A percentile compares a stretch with the other conserved stretches of the same genome.
phyloP scores from a whole-genome alignment of 2,797 vertebrate species.

The Gadopsis marmoratus region DNA sequence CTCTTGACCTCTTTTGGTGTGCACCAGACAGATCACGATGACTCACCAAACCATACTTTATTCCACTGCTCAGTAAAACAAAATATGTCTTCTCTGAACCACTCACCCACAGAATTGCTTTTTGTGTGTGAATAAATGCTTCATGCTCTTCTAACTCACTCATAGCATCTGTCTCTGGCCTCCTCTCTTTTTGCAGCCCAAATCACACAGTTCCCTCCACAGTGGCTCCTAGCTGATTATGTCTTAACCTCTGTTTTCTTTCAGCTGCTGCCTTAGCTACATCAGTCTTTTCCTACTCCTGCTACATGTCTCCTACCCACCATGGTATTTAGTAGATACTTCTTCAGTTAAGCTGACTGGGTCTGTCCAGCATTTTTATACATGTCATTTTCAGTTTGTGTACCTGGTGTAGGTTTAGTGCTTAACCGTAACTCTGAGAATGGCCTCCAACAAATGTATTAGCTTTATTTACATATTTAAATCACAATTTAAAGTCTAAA shows the following conservation, averaged over 20 bases:
- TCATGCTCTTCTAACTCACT: not conserved
- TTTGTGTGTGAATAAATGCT: slow-evolving; percentile 1
- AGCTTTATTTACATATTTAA: not conserved
- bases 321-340: not conserved
- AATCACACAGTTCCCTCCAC: not conserved
- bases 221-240: not conserved
- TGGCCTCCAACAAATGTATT: not conserved
- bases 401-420: not conserved
- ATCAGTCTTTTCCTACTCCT: not conserved
- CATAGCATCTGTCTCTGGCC: not conserved
- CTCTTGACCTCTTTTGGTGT: not conserved
- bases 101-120: not conserved
- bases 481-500: not conserved
- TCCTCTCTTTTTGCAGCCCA: slow-evolving; percentile 4
- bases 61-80: not conserved
- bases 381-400: not conserved
- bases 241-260: not conserved
- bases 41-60: slow-evolving; percentile 22
- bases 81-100: not conserved
- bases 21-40: not conserved
- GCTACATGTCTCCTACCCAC: not conserved
- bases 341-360: not conserved
- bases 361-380: not conserved
- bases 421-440: not conserved
- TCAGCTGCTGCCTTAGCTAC: not conserved